Evolutionary conservation across 1,140 invertebrate genomes (phyloP).

Genomic region (Sycobia sp.): DNA sequence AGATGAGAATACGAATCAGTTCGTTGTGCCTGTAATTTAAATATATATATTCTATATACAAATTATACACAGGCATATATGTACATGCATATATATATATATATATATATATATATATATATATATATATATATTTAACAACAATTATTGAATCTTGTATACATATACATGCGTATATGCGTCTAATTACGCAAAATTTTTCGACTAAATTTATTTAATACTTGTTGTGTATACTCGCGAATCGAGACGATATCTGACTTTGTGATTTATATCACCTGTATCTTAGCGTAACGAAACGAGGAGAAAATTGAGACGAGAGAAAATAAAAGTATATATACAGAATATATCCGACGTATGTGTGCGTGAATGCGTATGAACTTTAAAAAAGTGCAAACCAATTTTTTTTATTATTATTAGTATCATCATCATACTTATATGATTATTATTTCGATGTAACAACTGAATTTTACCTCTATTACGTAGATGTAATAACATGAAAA

Average conservation of each 20-base stretch:
- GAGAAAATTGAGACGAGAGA: conserved; percentile 2
- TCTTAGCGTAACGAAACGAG: conserved; percentile 8
- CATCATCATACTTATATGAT: too few relatives aligned
- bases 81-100: not conserved
- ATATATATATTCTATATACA: conserved; percentile 3
- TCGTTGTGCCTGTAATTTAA: conserved; percentile 6
- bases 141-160: not conserved
- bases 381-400: conserved; percentile 28
- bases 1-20: not conserved
- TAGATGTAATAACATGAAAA: conserved; percentile 34
- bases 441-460: conserved; percentile 24
- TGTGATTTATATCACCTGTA: conserved; percentile 47
- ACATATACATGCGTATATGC: conserved; percentile 38
- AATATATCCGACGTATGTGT: conserved; percentile 18
- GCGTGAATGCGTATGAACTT: conserved; percentile 12
- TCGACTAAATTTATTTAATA: not conserved
- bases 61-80: too few relatives aligned
- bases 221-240: conserved; percentile 31
- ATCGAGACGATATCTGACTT: conserved; percentile 43
- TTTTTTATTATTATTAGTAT: too few relatives aligned
- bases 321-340: conserved; percentile 13
- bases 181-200: not conserved
- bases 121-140: not conserved
- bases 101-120: conserved; percentile 6
- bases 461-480: conserved; percentile 16